Evolutionary conservation across 1,140 invertebrate genomes (phyloP), one percentile per base, ranked within the genome.

Genomic region (Listronotus bonariensis): DNA sequence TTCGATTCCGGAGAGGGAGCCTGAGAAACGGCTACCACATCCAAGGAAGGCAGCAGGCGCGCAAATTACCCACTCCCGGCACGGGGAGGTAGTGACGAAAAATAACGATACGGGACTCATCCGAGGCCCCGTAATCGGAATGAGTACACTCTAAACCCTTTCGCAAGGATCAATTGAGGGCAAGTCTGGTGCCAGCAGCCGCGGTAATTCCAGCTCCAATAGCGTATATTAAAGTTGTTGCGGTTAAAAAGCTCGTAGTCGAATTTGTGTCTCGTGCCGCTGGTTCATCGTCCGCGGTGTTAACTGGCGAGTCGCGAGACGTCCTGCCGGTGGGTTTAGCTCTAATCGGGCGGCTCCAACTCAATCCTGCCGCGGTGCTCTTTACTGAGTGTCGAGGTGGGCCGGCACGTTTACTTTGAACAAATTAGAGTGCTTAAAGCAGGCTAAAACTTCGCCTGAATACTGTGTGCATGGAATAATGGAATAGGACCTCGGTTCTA

Each of bases 21-120:
- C 88, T 90, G 88, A 91, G 88, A 92, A 91, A 92, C 87, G 88
- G 89, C 90, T 92, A 92, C 90, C 91, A 92, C 88, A 88, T 92
- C 89, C 63, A 69, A 69, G 69, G 71, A 70, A 71, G 71, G 68
- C 72, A 69, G 71, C 73, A 69, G 69, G 69, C 68, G 69, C 81
- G 79, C 90, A 90, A 87, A 89, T n/a, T 92, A 92, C 88, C 88
- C 89, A 92, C 82, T 92, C 87, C 87, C 84, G 49, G 82, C 83
- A 86, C 86, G 86, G 86, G 86, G 84, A 12, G 34, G 87, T 86
- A 84, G 87, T 87, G 85, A 91, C 89, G 92, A 87, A 85, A 92
- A 91, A 67, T 92, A 92, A 90, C 87, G 85, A 91, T 89, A 88
- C 85, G 81, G 84, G 83, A 86, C 87, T 89, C 87, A 84, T 86